These are phyloP conservation scores for Connochaetes taurinus DNA, from an alignment of 2,113 vertebrate species.

Conservation along the genomic window DNA sequence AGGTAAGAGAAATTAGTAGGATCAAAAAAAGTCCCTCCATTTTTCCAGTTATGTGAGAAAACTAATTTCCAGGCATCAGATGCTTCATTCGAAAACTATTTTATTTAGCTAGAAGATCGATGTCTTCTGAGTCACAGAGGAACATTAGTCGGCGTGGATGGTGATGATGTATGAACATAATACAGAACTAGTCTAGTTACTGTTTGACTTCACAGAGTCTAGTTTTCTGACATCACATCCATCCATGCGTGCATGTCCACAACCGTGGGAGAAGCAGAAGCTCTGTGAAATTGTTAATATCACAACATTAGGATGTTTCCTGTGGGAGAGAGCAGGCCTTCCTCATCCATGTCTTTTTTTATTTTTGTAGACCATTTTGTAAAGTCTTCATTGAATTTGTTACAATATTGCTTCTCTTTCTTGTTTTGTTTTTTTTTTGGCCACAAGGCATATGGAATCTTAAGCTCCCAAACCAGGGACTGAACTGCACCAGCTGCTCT, in stretches of 20 bases:
- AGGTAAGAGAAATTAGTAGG: background rate
- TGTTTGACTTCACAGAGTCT: background rate
- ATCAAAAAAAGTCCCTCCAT: background rate
- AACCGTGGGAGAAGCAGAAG: background rate
- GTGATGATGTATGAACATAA: background rate
- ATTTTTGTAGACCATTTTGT: background rate
- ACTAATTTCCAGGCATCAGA: background rate
- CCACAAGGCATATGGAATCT: background rate
- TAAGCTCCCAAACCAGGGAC: background rate
- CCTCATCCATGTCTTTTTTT: background rate
- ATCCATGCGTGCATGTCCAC: fast-evolving
- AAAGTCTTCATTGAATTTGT: background rate
- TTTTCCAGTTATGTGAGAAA: slow-evolving; percentile 14
- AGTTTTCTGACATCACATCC: background rate
- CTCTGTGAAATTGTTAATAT: background rate
- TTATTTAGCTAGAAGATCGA: background rate
- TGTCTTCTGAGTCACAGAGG: background rate
- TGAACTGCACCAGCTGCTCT: background rate
- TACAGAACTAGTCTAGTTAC: background rate
- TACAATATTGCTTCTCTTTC: background rate
- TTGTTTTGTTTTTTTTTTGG: background rate
- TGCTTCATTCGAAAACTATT: background rate
- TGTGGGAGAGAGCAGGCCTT: background rate
- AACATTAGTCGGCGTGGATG: background rate
- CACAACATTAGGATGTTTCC: background rate